Evolutionary conservation across 2,888 invertebrate genomes (phyloP).

Genomic region (Harpagoxenus sublaevis): DNA sequence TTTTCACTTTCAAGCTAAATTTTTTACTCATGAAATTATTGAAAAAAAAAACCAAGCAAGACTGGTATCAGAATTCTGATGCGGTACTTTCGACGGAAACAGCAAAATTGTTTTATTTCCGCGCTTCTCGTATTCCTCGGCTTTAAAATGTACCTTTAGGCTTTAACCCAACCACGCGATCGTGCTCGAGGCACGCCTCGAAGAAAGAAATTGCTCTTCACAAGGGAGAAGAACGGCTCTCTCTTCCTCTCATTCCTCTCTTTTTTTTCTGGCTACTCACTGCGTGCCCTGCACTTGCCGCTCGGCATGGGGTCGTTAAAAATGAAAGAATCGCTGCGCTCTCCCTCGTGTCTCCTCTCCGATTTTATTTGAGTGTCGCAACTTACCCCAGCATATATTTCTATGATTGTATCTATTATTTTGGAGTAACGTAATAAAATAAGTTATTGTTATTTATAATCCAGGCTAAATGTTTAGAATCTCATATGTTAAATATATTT

Average conservation of each 20-base stretch:
- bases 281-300: slow-evolving; percentile 79
- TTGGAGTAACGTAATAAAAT: neutral
- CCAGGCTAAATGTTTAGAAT: neutral
- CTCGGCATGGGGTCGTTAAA: slow-evolving; percentile 83
- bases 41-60: neutral
- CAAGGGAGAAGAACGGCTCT: slow-evolving; percentile 5
- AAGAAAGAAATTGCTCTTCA: slow-evolving; percentile 48
- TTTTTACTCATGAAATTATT: neutral
- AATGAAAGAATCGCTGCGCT: slow-evolving; percentile 74
- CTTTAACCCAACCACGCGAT: slow-evolving; percentile 53
- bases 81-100: too few relatives aligned
- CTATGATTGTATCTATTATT: neutral
- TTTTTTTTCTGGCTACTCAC: slow-evolving; percentile 57
- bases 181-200: slow-evolving; percentile 54
- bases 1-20: neutral
- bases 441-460: neutral
- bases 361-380: slow-evolving; percentile 28
- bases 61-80: neutral
- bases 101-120: slow-evolving; percentile 42
- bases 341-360: slow-evolving; percentile 64
- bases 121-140: slow-evolving; percentile 44
- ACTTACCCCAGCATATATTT: slow-evolving; percentile 6
- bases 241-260: slow-evolving; percentile 1
- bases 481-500: neutral
- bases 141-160: slow-evolving; percentile 57